Conservation (phyloP, 1,140 invertebrate genomes). For the Drosophila serrata region DNA sequence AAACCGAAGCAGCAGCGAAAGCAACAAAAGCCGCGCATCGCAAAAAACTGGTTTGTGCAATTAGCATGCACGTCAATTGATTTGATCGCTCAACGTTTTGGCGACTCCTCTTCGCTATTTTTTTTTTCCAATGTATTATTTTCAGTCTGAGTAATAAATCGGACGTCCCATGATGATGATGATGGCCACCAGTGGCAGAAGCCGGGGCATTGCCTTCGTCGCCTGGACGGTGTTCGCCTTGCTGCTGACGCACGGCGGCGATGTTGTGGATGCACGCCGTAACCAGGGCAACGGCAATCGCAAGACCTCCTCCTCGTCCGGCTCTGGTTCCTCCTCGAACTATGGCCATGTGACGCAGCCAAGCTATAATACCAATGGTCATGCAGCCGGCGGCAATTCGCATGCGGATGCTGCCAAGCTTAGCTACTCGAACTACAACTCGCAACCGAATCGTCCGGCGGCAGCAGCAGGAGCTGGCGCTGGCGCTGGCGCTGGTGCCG, state of each 20-base stretch:
- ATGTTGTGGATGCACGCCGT: conserved; percentile 71
- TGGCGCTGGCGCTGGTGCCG: not conserved
- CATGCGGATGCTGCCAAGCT: conserved; percentile 77
- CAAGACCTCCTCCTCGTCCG: conserved; percentile 51
- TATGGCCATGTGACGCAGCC: conserved; percentile 75
- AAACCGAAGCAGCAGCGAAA: conserved; percentile 7
- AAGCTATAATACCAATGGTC: conserved; percentile 54
- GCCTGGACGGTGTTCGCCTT: conserved; percentile 46
- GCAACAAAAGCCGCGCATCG: conserved; percentile 8
- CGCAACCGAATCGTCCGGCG: conserved; percentile 74
- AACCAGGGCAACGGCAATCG: conserved; percentile 66
- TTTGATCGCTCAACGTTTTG: conserved; percentile 16
- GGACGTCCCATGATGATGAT: conserved; percentile 6
- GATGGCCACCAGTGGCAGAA: conserved; percentile 38
- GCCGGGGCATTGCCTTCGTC: conserved; percentile 46
- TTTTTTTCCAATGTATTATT: not conserved
- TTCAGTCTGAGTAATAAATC: not conserved
- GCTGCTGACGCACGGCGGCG: conserved; percentile 55
- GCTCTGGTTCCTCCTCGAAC: conserved; percentile 84
- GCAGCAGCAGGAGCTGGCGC: not conserved
- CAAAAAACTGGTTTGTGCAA: conserved; percentile 71
- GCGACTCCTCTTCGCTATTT: not conserved
- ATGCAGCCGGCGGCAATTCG: conserved; percentile 62
- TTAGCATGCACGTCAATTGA: conserved; percentile 59
- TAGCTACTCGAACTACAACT: conserved; percentile 80